Evolutionary conservation across 2,888 invertebrate species (phyloP), one percentile per base, ranked within the genome.

Genomic region (Chloroclystis v-ata): DNA sequence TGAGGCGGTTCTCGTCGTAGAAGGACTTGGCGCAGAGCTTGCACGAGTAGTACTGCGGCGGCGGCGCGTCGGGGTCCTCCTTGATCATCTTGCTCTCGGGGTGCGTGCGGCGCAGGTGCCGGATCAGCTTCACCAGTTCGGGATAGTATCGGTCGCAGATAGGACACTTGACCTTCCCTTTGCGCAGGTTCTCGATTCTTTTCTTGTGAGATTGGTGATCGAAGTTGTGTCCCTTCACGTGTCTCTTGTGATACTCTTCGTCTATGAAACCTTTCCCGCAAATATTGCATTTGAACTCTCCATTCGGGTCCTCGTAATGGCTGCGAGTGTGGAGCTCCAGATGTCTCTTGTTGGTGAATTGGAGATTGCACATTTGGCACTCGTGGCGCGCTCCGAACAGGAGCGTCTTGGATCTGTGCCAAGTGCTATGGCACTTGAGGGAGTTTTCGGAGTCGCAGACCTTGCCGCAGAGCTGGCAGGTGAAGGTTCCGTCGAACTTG

Each of bases 21-120:
- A 88, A 89, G 9, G 78, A 75, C 57, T 83, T 83, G 7, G 86
- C 84, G 64, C 89, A 89, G 16, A 88, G 61, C 49, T 83, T 84
- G 58, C 89, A 89, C 0, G 83, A 75, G 59, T 69, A 78, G 47
- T 78, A 78, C 1, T 60, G 63, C 7, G 67, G 76, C n/a, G 82
- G 71, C 0, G 86, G 85, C 8, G 82, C 87, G 51, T 86, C 88
- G 0, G 88, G 87, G 48, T 89, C 89, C 4, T 69, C 59, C 52
- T 89, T 89, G n/a, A 89, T 80, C 88, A 89, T 88, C 59, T 87
- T 88, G 56, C 83, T 84, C 57, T 87, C 84, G 0, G 89, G 89
- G 52, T 89, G 89, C 13, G 81, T 81, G 12, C 80, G 69, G 6
- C 78, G 68, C 52, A 89, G 56, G 45, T 89, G 89, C 0, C 87